phyloP scores from a whole-genome alignment of 2,888 invertebrate species.

The Chamaedrilus cognettii region DNA sequence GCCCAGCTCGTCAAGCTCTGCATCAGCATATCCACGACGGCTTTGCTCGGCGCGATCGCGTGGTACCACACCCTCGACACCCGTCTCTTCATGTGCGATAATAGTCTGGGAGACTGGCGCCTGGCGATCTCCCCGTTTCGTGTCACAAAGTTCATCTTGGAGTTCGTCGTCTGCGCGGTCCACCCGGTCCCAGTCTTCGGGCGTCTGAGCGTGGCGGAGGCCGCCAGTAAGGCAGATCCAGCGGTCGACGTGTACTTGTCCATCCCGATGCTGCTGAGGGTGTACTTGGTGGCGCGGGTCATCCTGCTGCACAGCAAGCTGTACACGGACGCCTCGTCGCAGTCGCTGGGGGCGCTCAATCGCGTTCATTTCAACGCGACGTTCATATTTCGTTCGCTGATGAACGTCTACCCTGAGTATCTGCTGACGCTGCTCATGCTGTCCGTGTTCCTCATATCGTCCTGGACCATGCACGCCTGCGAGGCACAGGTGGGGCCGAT shows the following conservation, averaged over 20 bases:
- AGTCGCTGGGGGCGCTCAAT: slow-evolving; percentile 70
- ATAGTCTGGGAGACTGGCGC: slow-evolving; percentile 56
- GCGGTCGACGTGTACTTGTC: slow-evolving; percentile 52
- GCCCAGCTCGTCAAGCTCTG: slow-evolving; percentile 49
- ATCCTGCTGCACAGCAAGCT: slow-evolving; percentile 56
- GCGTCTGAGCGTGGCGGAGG: neutral
- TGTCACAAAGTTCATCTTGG: slow-evolving; percentile 68
- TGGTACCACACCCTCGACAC: slow-evolving; percentile 55
- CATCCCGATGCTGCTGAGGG: slow-evolving; percentile 55
- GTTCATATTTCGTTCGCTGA: slow-evolving; percentile 59
- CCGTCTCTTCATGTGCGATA: slow-evolving; percentile 54
- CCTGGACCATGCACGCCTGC: slow-evolving; percentile 56
- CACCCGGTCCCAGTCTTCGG: slow-evolving; percentile 50
- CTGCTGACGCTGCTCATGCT: slow-evolving; percentile 52
- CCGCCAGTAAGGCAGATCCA: neutral
- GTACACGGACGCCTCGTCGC: slow-evolving; percentile 57
- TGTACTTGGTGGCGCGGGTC: slow-evolving; percentile 52
- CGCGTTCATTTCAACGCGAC: slow-evolving; percentile 94
- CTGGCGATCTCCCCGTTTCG: slow-evolving; percentile 49
- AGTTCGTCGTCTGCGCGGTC: slow-evolving; percentile 62
- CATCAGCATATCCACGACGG: slow-evolving; percentile 51
- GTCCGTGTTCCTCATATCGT: slow-evolving; percentile 48
- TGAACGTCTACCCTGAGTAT: slow-evolving; percentile 57
- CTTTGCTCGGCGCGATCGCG: slow-evolving; percentile 49
- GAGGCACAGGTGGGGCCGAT: slow-evolving; percentile 41